phyloP scores from a whole-genome alignment of 1,140 invertebrate species.

The Coptotermes formosanus region DNA sequence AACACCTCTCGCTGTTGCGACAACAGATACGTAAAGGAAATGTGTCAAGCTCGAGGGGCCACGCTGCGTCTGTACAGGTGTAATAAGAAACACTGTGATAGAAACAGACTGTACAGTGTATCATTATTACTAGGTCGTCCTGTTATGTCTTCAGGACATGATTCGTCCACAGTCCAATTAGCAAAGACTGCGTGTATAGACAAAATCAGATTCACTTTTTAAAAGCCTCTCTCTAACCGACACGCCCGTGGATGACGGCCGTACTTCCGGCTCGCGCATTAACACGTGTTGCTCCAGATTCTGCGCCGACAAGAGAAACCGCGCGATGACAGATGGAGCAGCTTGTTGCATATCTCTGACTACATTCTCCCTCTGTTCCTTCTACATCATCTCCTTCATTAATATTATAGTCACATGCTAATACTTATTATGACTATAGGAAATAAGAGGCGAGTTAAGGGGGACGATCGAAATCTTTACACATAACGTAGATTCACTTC shows the following conservation, averaged over 20 bases:
- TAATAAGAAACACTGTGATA: too few relatives aligned
- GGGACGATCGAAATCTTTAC: too few relatives aligned
- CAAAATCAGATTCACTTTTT: conserved; percentile 17
- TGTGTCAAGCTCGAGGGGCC: too few relatives aligned
- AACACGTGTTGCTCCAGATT: neutral
- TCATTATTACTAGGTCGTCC: neutral
- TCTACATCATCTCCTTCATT: too few relatives aligned
- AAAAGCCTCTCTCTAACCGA: neutral
- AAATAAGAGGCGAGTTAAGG: too few relatives aligned
- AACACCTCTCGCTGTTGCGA: too few relatives aligned
- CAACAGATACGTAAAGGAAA: too few relatives aligned
- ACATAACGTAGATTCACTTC: too few relatives aligned
- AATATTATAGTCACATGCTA: too few relatives aligned
- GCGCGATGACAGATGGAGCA: neutral
- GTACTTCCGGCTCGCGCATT: neutral
- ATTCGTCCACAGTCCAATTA: conserved; percentile 15
- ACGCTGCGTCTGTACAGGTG: too few relatives aligned
- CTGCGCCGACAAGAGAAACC: neutral
- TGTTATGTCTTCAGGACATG: neutral
- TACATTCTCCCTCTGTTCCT: too few relatives aligned
- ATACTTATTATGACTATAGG: too few relatives aligned
- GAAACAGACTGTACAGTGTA: neutral
- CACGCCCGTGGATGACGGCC: neutral
- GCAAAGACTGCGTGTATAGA: neutral
- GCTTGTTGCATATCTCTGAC: neutral